phyloP scores from a whole-genome alignment of 2,888 invertebrate genomes.

The Nemotelus pantherinus region DNA sequence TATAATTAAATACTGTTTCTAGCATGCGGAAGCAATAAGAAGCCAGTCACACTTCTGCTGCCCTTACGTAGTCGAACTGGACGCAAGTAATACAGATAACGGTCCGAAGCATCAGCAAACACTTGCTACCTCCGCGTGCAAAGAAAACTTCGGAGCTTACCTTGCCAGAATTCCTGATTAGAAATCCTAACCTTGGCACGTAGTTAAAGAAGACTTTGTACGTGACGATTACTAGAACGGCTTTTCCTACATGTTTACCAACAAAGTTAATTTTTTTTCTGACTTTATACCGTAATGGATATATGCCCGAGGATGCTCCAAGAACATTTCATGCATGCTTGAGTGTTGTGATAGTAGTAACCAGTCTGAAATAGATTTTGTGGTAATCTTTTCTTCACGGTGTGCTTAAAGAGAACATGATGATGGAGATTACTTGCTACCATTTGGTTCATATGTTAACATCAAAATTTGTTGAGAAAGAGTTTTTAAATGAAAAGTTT shows the following conservation, averaged over 20 bases:
- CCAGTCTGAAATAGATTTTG: slow-evolving; percentile 15
- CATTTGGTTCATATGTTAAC: no score
- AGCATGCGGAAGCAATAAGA: slow-evolving; percentile 8
- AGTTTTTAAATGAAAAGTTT: no score
- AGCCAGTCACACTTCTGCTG: neutral
- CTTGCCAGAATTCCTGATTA: slow-evolving; percentile 33
- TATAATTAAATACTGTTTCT: slow-evolving; percentile 22
- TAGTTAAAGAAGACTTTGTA: slow-evolving; percentile 23
- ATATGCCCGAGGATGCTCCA: neutral
- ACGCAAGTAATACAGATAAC: neutral
- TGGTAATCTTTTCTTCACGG: neutral
- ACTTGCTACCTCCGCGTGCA: neutral
- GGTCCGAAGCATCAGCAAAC: no score
- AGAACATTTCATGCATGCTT: slow-evolving; percentile 6
- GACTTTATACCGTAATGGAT: slow-evolving; percentile 12
- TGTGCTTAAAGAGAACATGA: neutral
- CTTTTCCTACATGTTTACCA: slow-evolving; percentile 29
- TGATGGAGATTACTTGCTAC: neutral
- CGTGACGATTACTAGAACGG: slow-evolving; percentile 29
- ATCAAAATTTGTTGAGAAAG: no score
- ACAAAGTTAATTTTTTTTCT: slow-evolving; percentile 27
- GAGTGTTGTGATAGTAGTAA: neutral
- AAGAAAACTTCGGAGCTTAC: slow-evolving; percentile 1
- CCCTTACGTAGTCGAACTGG: neutral
- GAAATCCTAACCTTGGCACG: slow-evolving; percentile 15